A percentile compares a stretch with the other conserved stretches of the same genome.
Evolutionary conservation across 2,797 vertebrate genomes (phyloP).

Genomic region (Rhabdomys pumilio): DNA sequence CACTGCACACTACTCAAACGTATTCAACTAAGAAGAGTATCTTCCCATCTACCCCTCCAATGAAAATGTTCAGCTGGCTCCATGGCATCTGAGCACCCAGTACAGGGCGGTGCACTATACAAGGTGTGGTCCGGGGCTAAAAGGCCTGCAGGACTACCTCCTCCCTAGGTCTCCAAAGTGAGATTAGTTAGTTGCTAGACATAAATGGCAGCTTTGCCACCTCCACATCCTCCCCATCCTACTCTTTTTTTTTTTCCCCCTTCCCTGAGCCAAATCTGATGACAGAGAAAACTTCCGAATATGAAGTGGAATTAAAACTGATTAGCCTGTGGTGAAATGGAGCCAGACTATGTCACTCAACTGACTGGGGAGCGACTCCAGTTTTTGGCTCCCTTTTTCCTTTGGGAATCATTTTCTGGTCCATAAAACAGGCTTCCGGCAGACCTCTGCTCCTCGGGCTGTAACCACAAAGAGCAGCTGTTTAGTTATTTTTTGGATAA

Average conservation of each 20-base stretch:
- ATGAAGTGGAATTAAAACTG: neutral
- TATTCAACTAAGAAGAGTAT: conserved; percentile 22
- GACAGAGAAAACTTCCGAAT: conserved; percentile 33
- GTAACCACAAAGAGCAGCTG: neutral
- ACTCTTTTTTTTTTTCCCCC: neutral
- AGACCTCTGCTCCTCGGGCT: neutral
- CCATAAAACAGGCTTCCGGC: neutral
- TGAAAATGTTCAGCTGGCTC: neutral
- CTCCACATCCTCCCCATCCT: neutral
- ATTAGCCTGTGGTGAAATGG: neutral
- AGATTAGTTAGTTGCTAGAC: conserved; percentile 78
- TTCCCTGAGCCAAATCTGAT: conserved; percentile 29
- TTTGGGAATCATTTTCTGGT: conserved; percentile 24
- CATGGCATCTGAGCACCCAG: neutral
- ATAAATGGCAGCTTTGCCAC: conserved; percentile 62
- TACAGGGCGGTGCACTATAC: neutral
- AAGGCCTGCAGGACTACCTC: neutral
- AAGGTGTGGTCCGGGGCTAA: neutral
- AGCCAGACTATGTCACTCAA: neutral
- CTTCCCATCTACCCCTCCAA: neutral
- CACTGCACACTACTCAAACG: neutral
- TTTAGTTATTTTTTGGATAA: neutral
- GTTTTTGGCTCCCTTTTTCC: neutral
- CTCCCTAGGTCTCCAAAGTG: conserved; percentile 63
- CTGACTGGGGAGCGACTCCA: neutral